These are phyloP conservation scores for Eumacrocentrus americanus DNA, from an alignment of 2,888 invertebrate genomes.

Conservation along the genomic window DNA sequence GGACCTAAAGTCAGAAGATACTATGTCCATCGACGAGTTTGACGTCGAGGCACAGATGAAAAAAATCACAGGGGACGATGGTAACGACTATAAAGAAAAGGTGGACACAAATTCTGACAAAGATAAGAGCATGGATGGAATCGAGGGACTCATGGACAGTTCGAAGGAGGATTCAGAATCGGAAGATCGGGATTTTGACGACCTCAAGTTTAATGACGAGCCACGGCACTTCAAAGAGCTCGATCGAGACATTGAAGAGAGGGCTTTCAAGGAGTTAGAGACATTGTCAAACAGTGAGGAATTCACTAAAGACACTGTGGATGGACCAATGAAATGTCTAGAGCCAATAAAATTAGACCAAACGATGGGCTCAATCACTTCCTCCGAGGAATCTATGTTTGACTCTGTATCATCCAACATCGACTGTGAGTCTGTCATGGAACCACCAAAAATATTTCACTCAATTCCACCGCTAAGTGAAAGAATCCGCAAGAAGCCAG, in stretches of 20 bases:
- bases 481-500: constrained; percentile 55
- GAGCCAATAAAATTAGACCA: constrained; percentile 35
- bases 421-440: constrained; percentile 43
- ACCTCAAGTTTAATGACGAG: constrained; percentile 24
- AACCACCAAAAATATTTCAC: constrained; percentile 49
- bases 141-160: constrained; percentile 58
- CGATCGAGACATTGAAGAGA: constrained; percentile 39
- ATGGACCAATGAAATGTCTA: not conserved
- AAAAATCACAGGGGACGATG: constrained; percentile 58
- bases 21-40: constrained; percentile 55
- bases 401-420: constrained; percentile 48
- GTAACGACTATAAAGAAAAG: constrained; percentile 57
- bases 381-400: constrained; percentile 50
- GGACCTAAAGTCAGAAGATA: constrained; percentile 47
- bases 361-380: constrained; percentile 29
- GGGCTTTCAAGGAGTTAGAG: constrained; percentile 46
- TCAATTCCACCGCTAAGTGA: constrained; percentile 58
- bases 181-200: constrained; percentile 31
- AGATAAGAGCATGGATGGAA: constrained; percentile 56
- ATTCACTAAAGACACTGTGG: constrained; percentile 25
- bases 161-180: constrained; percentile 58
- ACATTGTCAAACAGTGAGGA: constrained; percentile 33
- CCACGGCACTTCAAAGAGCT: constrained; percentile 21
- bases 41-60: constrained; percentile 60
- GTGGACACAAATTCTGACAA: constrained; percentile 49